Base-by-base conservation (phyloP, 2,113 vertebrate genomes). In the Amia ocellicauda region DNA sequence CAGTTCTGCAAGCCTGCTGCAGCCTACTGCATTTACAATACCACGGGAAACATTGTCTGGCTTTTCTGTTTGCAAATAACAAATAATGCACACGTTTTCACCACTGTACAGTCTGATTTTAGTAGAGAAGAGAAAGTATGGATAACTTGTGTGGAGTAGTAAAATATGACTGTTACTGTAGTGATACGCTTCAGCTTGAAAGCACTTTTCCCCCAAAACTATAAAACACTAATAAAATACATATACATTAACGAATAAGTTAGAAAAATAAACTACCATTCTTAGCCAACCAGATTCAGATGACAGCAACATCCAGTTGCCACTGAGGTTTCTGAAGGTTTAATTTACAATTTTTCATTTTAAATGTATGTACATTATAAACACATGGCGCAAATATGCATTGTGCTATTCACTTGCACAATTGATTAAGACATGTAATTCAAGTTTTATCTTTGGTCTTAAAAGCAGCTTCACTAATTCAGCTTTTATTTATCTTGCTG, bases 1-100 rank as follows among this genome's bases (percentile, higher is more conserved):
- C 56, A 66, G 74, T 76, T 72, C 86, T 88, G 87, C 85, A 90
- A 88, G 74, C 86, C 87, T 83, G 86, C 86, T 89, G 85, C 86
- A 87, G 78, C 69, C 67, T 57, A 59, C 14, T 62, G 53, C 47
- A 28, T 67, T 69, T 70, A 77, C 73, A 80, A 72, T 70, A 74
- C 68, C 62, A 66, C 56, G 67, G 64, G 68, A 75, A 74, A 82
- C 74, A 81, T 70, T 81, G 69, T 74, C 55, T 29, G 40, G 11
- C 31, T 36, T 1, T 11, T 36, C 31, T 36, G 5, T 36, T n/a
- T n/a, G n/a, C n/a, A n/a, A n/a, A 36, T 36, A 36, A 36, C 31
- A 36, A 36, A 36, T 36, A 11, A 11, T 36, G 31, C 31, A 36
- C 31, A 36, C 31, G 11, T 7, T 5, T 11, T 36, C 31, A 36